A percentile compares a stretch with the other conserved stretches of the same genome.
These are phyloP conservation scores for Entomobrya multifasciata DNA, from an alignment of 2,888 invertebrate genomes.

Conservation along the genomic window DNA sequence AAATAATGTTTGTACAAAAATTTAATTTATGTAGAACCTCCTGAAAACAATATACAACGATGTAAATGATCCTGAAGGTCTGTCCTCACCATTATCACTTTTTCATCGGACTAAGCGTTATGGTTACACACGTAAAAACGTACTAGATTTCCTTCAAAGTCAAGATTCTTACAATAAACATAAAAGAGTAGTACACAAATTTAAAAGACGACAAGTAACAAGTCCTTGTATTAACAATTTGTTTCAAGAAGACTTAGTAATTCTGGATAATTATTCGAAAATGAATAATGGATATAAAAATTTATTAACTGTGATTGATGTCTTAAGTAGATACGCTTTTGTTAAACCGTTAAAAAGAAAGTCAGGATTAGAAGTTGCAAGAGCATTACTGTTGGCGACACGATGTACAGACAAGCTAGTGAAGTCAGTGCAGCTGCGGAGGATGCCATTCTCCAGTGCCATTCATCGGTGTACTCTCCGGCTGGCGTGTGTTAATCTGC, in stretches of 20 bases:
- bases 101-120: too few relatives aligned
- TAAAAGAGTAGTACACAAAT: constrained; percentile 28
- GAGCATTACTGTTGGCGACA: too few relatives aligned
- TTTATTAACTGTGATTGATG: constrained; percentile 59
- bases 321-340: constrained; percentile 6
- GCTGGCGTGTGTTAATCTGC: too few relatives aligned
- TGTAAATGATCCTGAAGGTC: not conserved
- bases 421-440: too few relatives aligned
- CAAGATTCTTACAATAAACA: constrained; percentile 52
- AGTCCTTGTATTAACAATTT: constrained; percentile 1
- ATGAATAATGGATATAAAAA: constrained; percentile 49
- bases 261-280: not conserved
- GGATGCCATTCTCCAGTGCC: too few relatives aligned
- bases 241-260: constrained; percentile 51
- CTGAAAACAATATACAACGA: not conserved
- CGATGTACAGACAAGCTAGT: too few relatives aligned
- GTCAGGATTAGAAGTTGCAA: constrained; percentile 37
- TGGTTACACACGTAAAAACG: not conserved
- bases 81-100: too few relatives aligned
- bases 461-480: too few relatives aligned
- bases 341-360: constrained; percentile 43
- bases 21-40: not conserved
- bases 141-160: not conserved
- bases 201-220: not conserved
- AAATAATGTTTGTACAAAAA: constrained; percentile 25